Percentiles rank a stretch among this genome's conserved stretches.
Evolutionary conservation across 2,888 invertebrate genomes (phyloP).

Genomic region (Vannuccia rotundouncinata): DNA sequence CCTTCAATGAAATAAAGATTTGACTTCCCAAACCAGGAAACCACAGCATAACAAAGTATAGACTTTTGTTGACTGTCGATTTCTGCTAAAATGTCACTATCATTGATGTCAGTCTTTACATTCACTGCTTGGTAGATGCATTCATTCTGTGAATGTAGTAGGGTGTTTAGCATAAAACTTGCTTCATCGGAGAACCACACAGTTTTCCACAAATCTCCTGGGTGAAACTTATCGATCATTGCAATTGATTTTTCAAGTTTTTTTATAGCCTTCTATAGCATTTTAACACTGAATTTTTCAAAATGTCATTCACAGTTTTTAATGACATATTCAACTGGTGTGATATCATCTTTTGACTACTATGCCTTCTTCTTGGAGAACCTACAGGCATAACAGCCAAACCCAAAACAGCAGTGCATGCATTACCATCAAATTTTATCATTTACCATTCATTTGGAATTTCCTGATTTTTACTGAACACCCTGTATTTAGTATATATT

Average conservation of each 20-base stretch:
- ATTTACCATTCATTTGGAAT: too few species aligned
- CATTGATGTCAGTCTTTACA: slow-evolving; percentile 29
- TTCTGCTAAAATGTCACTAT: slow-evolving; percentile 6
- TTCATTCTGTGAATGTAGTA: slow-evolving; percentile 13
- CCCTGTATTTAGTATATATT: too few species aligned
- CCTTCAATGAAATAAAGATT: neutral
- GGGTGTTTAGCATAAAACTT: neutral
- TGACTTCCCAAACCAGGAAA: slow-evolving; percentile 25
- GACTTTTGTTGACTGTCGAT: neutral
- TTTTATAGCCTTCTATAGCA: too few species aligned
- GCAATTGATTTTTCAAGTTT: slow-evolving; percentile 20
- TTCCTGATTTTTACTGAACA: too few species aligned
- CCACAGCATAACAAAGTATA: slow-evolving; percentile 16
- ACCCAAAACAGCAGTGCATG: neutral
- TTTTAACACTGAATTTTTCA: too few species aligned
- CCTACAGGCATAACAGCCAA: neutral
- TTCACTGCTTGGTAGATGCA: slow-evolving; percentile 8
- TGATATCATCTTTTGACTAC: neutral
- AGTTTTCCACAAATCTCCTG: neutral
- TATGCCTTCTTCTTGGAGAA: neutral
- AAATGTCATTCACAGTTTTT: neutral
- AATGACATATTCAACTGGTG: neutral
- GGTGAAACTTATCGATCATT: neutral
- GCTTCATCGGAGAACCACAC: slow-evolving; percentile 28
- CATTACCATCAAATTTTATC: neutral